Evolutionary conservation across 2,888 invertebrate genomes (phyloP).

Genomic region (Eupithecia dodoneata): DNA sequence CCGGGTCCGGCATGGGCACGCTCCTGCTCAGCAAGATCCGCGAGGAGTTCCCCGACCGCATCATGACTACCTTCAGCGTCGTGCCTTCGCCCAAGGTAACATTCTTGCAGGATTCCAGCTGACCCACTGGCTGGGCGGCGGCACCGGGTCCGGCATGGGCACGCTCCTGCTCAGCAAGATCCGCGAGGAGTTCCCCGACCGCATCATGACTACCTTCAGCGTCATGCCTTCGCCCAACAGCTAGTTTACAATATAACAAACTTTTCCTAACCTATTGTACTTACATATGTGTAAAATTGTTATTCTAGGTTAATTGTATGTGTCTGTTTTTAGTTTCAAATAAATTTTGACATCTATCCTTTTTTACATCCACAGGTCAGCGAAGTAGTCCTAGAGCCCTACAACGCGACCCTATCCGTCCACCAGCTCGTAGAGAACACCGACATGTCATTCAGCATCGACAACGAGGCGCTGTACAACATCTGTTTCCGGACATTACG

Average conservation of each 20-base stretch:
- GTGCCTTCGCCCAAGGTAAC: constrained; percentile 92
- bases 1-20: constrained; percentile 95
- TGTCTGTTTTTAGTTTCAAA: too few species aligned
- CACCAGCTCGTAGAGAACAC: constrained; percentile 91
- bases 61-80: constrained; percentile 94
- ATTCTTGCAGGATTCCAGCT: constrained; percentile 87
- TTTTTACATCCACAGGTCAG: constrained; percentile 73
- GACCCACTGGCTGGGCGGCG: constrained; percentile 93
- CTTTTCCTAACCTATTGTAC: too few species aligned
- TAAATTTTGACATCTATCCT: too few species aligned
- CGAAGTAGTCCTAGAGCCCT: constrained; percentile 89
- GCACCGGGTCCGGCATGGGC: constrained; percentile 95
- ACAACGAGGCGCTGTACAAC: constrained; percentile 92
- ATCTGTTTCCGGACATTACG: constrained; percentile 91
- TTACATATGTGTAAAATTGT: too few species aligned
- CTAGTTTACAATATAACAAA: too few species aligned
- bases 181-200: constrained; percentile 93
- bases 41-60: constrained; percentile 94
- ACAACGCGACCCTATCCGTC: constrained; percentile 90
- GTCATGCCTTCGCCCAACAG: constrained; percentile 94
- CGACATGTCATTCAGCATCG: constrained; percentile 90
- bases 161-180: constrained; percentile 94
- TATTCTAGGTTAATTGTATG: too few species aligned
- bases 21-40: constrained; percentile 94
- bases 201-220: constrained; percentile 95